These are phyloP conservation scores for Globodera rostochiensis DNA, from an alignment of 1,140 invertebrate genomes.

Conservation along the genomic window DNA sequence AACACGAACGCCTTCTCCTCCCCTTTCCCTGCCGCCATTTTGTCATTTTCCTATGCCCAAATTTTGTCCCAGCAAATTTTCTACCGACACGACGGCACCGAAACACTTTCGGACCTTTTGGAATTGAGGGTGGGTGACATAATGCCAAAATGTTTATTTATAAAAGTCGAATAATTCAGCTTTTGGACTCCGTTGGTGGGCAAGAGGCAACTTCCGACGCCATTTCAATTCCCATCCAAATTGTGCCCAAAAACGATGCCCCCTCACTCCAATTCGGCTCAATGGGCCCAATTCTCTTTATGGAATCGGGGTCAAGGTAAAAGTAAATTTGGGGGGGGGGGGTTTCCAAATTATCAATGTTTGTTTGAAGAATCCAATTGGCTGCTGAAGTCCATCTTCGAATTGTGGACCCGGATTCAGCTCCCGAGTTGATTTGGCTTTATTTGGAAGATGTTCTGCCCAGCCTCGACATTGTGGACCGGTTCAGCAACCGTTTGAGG, in stretches of 20 bases:
- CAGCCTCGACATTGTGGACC: constrained; percentile 32
- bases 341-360: not conserved
- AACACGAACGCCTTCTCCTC: not conserved
- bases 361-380: constrained; percentile 29
- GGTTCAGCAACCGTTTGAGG: constrained; percentile 26
- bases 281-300: constrained; percentile 39
- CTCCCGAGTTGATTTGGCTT: constrained; percentile 49
- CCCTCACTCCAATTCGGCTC: constrained; percentile 46
- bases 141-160: not conserved
- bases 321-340: too few species aligned
- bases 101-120: constrained; percentile 44
- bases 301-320: constrained; percentile 46
- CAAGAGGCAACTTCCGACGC: not conserved
- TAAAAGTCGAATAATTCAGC: constrained; percentile 10
- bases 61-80: constrained; percentile 40
- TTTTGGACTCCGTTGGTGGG: not conserved
- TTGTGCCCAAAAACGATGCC: constrained; percentile 52
- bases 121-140: constrained; percentile 36
- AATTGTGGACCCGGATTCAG: constrained; percentile 52
- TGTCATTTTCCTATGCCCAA: constrained; percentile 45
- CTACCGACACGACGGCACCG: constrained; percentile 52
- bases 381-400: constrained; percentile 40
- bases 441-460: constrained; percentile 26
- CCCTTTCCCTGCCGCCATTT: not conserved
- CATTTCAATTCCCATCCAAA: constrained; percentile 39